Percentiles rank a stretch among this genome's conserved stretches.
These are phyloP conservation scores for Echiichthys vipera DNA, from an alignment of 2,797 vertebrate species.

Conservation along the genomic window DNA sequence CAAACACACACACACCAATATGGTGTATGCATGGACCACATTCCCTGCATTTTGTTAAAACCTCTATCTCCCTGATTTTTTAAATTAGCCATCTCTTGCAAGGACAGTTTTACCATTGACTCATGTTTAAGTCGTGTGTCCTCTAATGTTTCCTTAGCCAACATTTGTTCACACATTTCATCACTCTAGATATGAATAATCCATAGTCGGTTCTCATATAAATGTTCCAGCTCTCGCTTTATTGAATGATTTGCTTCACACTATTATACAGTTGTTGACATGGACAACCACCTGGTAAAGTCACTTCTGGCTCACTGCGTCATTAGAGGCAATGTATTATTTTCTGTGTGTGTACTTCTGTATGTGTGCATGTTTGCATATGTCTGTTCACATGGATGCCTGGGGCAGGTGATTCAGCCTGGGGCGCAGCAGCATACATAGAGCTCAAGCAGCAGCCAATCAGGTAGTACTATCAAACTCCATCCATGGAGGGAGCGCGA, in stretches of 20 bases:
- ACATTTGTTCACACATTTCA: slow-evolving; percentile 47
- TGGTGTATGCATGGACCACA: slow-evolving; percentile 1
- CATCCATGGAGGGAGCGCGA: slow-evolving; percentile 57
- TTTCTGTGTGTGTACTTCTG: slow-evolving; percentile 56
- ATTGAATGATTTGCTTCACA: slow-evolving; percentile 49
- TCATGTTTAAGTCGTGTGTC: slow-evolving; percentile 33
- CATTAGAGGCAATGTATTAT: slow-evolving; percentile 72
- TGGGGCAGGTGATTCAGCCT: slow-evolving; percentile 80
- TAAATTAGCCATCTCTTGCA: slow-evolving; percentile 11
- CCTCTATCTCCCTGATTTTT: slow-evolving; percentile 1
- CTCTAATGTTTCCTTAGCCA: slow-evolving; percentile 40
- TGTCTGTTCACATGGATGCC: slow-evolving; percentile 74
- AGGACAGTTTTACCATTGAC: slow-evolving; percentile 27
- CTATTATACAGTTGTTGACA: slow-evolving; percentile 63
- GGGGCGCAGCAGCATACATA: slow-evolving; percentile 78
- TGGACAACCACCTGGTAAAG: slow-evolving; percentile 64
- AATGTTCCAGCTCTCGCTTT: slow-evolving; percentile 21
- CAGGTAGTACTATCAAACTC: slow-evolving; percentile 69
- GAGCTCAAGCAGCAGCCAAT: slow-evolving; percentile 75
- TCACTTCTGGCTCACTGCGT: slow-evolving; percentile 70
- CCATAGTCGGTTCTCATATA: slow-evolving; percentile 24
- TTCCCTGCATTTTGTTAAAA: slow-evolving; percentile 20
- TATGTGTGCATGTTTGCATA: slow-evolving; percentile 60
- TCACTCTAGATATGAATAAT: slow-evolving; percentile 36
- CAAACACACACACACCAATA: neutral